These are phyloP conservation scores for Megalops cyprinoides DNA, from an alignment of 2,797 vertebrate genomes.

Conservation along the genomic window DNA sequence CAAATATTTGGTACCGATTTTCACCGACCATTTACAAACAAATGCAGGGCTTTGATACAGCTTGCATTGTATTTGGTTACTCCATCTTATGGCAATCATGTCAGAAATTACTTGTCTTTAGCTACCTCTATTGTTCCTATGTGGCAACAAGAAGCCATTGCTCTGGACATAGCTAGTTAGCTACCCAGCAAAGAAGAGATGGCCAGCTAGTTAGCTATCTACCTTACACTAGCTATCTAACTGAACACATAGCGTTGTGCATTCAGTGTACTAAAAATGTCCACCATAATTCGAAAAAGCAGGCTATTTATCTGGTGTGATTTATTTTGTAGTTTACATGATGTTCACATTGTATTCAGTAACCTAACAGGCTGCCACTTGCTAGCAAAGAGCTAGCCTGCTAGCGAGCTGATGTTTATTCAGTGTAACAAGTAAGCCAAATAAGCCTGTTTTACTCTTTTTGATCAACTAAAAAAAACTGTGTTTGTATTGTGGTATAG, in stretches of 20 bases:
- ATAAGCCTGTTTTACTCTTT: not conserved
- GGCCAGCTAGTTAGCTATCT: constrained; percentile 16
- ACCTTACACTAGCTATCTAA: not conserved
- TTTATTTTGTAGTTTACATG: not conserved
- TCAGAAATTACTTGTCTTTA: constrained; percentile 36
- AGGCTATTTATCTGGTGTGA: not conserved
- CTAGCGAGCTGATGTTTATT: not conserved
- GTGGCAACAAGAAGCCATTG: constrained; percentile 42
- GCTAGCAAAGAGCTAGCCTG: not conserved
- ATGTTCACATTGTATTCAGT: constrained; percentile 1
- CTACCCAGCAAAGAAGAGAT: constrained; percentile 12
- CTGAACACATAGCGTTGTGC: not conserved
- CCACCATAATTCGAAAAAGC: too few relatives aligned
- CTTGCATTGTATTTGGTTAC: not conserved
- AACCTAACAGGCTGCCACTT: not conserved
- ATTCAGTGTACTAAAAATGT: too few relatives aligned
- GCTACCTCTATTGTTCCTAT: constrained; percentile 54
- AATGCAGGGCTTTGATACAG: not conserved
- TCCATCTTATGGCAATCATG: not conserved
- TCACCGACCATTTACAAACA: not conserved
- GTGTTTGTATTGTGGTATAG: not conserved
- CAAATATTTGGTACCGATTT: not conserved
- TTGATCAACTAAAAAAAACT: not conserved
- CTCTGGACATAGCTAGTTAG: constrained; percentile 33
- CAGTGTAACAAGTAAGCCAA: not conserved